Evolutionary conservation across 2,797 vertebrate species (phyloP).

Genomic region (Coluber constrictor): DNA sequence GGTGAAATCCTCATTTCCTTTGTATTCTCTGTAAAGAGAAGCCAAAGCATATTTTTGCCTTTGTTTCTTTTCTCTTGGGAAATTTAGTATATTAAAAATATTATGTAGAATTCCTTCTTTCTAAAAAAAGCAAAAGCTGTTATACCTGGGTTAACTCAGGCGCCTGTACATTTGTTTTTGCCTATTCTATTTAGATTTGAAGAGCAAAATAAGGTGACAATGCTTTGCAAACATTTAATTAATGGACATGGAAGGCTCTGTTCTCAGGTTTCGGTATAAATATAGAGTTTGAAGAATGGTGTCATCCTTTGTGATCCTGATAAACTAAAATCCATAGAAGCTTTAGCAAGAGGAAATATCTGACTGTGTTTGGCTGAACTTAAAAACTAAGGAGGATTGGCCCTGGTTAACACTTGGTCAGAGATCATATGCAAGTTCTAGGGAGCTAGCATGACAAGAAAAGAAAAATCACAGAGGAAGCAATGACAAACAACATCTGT

Average conservation of each 20-base stretch:
- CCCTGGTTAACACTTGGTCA: not conserved
- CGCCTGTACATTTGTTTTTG: slow-evolving; percentile 7
- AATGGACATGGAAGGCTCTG: not conserved
- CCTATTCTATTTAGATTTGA: not conserved
- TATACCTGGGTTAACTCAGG: slow-evolving; percentile 10
- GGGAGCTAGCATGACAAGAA: not conserved
- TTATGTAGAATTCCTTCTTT: slow-evolving; percentile 32
- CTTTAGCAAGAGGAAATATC: not conserved
- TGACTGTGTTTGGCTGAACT: not conserved
- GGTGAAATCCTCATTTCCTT: slow-evolving; percentile 44
- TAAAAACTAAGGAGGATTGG: not conserved
- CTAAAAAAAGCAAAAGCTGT: slow-evolving; percentile 8
- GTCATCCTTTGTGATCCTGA: not conserved
- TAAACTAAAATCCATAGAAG: not conserved
- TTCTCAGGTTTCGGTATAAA: not conserved
- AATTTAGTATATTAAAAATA: slow-evolving; percentile 34
- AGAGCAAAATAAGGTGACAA: not conserved
- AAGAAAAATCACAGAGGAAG: not conserved
- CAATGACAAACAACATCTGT: not conserved
- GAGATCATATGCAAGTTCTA: not conserved
- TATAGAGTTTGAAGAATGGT: not conserved
- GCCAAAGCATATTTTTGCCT: slow-evolving; percentile 42
- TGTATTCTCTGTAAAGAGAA: slow-evolving; percentile 38
- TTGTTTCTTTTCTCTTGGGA: slow-evolving; percentile 48
- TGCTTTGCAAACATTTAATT: not conserved